A percentile compares a stretch with the other conserved stretches of the same genome.
phyloP scores from a whole-genome alignment of 2,113 vertebrate genomes.

The Corvus moneduloides region DNA sequence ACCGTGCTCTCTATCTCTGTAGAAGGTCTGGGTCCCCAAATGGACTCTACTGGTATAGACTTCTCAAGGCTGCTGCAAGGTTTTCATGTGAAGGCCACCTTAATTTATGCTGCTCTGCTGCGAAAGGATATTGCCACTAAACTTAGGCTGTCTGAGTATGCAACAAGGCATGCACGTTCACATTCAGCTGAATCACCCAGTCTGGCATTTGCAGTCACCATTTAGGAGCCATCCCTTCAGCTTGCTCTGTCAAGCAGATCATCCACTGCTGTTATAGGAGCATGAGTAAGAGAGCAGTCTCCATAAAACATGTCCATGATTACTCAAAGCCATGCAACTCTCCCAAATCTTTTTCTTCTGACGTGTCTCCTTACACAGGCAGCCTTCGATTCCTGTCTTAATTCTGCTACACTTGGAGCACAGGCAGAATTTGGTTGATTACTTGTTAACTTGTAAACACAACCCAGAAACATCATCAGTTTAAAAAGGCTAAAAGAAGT shows the following conservation, averaged over 20 bases:
- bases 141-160: background rate
- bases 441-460: background rate
- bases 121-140: background rate
- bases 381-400: background rate
- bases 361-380: background rate
- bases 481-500: background rate
- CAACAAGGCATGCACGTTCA: background rate
- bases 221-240: background rate
- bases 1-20: rapidly evolving
- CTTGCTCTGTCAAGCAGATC: background rate
- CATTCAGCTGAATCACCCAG: background rate
- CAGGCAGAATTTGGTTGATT: background rate
- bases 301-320: background rate
- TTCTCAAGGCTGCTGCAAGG: background rate
- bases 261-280: background rate
- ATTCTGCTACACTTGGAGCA: background rate
- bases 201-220: background rate
- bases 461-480: background rate
- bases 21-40: background rate
- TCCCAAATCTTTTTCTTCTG: background rate
- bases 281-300: background rate
- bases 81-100: background rate
- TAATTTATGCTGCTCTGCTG: background rate
- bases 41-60: background rate
- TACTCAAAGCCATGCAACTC: background rate